Conservation (phyloP, 2,113 vertebrate genomes). For the Urocolius indicus region DNA sequence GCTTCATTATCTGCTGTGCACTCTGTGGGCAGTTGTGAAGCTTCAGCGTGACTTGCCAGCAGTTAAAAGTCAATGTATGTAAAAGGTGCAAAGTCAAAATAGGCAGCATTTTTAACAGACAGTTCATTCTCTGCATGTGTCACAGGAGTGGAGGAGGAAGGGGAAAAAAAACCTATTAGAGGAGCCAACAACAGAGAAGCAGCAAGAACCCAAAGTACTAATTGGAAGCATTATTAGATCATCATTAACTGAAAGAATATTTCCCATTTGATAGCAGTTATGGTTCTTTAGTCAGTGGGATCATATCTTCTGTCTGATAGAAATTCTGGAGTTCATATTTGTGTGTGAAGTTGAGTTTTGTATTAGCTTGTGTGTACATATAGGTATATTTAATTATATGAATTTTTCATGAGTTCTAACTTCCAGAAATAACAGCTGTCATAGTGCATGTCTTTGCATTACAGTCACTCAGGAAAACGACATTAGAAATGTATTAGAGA, state of each 20-base stretch:
- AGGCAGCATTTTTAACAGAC: neutral
- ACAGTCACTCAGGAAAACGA: rapidly evolving
- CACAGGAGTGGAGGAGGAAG: neutral
- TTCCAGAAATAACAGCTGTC: neutral
- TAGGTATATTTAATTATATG: neutral
- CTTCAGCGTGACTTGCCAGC: neutral
- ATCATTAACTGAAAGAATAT: neutral
- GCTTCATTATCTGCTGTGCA: neutral
- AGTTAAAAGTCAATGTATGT: neutral
- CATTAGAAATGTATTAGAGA: neutral
- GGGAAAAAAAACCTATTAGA: neutral
- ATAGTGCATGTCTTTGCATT: neutral
- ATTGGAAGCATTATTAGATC: neutral
- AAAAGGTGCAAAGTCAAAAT: neutral
- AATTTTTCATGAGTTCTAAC: neutral
- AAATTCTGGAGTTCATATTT: neutral
- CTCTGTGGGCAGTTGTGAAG: neutral
- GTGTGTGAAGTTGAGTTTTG: neutral
- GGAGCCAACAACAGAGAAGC: neutral
- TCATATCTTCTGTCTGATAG: neutral
- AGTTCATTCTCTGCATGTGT: neutral
- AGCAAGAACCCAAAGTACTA: neutral
- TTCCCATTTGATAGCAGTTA: neutral
- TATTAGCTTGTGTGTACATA: rapidly evolving
- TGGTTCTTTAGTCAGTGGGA: neutral